Conservation (phyloP, 2,113 vertebrate species). For the Zosterops lateralis region DNA sequence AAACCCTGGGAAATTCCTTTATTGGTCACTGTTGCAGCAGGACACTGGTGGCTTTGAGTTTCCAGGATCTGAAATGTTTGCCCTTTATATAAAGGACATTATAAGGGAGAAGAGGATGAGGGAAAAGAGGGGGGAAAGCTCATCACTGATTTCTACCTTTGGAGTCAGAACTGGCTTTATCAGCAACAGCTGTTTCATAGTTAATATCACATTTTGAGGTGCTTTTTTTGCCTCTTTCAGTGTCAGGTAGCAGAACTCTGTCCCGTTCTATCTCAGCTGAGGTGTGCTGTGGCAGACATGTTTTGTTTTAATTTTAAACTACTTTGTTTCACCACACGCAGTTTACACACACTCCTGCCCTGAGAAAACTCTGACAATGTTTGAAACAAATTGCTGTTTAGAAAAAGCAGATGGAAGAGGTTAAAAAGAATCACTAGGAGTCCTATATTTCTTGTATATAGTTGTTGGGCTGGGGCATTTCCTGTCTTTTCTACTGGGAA, state of each 20-base stretch:
- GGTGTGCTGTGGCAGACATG: neutral
- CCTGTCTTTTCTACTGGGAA: neutral
- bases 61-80: neutral
- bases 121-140: neutral
- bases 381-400: neutral
- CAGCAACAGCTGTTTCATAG: neutral
- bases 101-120: neutral
- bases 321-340: neutral
- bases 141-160: neutral
- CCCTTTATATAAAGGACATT: neutral
- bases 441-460: neutral
- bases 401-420: neutral
- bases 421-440: neutral
- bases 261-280: neutral
- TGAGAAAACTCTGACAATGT: neutral
- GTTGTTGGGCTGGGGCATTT: neutral
- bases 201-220: neutral
- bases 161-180: neutral
- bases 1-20: neutral
- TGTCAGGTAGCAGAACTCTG: neutral
- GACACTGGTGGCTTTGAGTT: neutral
- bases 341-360: neutral
- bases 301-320: neutral
- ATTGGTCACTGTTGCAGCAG: neutral
- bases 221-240: neutral